phyloP scores from a whole-genome alignment of 2,113 vertebrate species.

The Alethe diademata region DNA sequence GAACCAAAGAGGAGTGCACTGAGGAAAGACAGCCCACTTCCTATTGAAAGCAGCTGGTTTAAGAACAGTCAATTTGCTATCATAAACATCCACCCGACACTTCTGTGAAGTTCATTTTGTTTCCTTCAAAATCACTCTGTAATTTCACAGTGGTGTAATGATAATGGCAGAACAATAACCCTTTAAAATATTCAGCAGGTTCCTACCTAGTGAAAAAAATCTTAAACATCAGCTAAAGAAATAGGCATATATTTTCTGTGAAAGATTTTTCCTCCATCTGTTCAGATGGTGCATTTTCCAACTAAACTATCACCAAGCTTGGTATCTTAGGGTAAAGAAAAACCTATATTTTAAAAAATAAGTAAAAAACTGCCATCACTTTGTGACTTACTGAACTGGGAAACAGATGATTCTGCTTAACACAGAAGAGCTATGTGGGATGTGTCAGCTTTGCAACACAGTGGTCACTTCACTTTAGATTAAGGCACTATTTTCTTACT shows the following conservation, averaged over 20 bases:
- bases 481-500: background rate
- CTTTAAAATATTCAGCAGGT: background rate
- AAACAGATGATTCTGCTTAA: background rate
- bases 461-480: background rate
- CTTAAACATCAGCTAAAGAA: background rate
- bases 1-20: background rate
- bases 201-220: background rate
- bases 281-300: background rate
- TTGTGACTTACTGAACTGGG: background rate
- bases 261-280: conserved; percentile 19
- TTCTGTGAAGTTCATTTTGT: conserved; percentile 12
- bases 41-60: background rate
- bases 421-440: background rate
- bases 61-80: background rate
- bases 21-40: background rate
- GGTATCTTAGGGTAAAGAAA: background rate
- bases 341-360: background rate
- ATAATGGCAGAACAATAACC: conserved; percentile 3
- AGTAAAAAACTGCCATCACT: background rate
- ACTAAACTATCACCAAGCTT: background rate
- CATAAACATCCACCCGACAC: background rate
- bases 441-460: background rate
- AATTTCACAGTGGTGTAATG: background rate
- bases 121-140: background rate
- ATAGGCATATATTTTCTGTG: conserved; percentile 10